Conservation (phyloP, 2,888 invertebrate genomes). For the Hyles lineata region DNA sequence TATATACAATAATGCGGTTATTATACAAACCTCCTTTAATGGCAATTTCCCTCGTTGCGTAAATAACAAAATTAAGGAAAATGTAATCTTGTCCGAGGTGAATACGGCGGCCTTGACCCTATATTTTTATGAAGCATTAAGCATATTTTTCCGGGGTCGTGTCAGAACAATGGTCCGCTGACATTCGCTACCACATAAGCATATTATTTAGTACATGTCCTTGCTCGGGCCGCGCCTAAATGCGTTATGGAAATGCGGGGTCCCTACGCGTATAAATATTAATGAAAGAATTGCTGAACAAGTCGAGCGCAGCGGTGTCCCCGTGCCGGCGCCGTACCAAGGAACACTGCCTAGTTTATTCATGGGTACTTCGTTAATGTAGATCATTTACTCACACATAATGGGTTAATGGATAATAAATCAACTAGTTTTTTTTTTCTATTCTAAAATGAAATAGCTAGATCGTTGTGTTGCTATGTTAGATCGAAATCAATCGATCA, state of each 20-base stretch:
- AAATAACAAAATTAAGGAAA: slow-evolving; percentile 21
- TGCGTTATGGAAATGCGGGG: slow-evolving; percentile 27
- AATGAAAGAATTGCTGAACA: slow-evolving; percentile 27
- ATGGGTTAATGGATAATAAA: not conserved
- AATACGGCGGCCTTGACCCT: slow-evolving; percentile 11
- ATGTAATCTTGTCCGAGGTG: slow-evolving; percentile 3
- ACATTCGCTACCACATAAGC: slow-evolving; percentile 20
- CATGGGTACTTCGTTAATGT: slow-evolving; percentile 1
- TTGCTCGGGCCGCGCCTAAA: slow-evolving; percentile 10
- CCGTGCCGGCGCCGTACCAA: not conserved
- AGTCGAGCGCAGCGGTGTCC: not conserved
- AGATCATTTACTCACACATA: not conserved
- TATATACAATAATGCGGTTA: not conserved
- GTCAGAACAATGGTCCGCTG: slow-evolving; percentile 31
- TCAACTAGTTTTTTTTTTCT: too few relatives aligned
- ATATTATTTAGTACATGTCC: slow-evolving; percentile 29
- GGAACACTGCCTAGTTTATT: not conserved
- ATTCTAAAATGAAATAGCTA: too few relatives aligned
- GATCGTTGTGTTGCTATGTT: too few relatives aligned
- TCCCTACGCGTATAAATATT: slow-evolving; percentile 26
- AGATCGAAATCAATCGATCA: too few relatives aligned
- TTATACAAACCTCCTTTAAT: not conserved
- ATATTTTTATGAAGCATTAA: slow-evolving; percentile 9
- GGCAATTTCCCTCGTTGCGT: not conserved
- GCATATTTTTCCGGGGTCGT: slow-evolving; percentile 23